Base-by-base conservation (phyloP, 1,140 invertebrate genomes). In the Leptinotarsa undecemlineata region DNA sequence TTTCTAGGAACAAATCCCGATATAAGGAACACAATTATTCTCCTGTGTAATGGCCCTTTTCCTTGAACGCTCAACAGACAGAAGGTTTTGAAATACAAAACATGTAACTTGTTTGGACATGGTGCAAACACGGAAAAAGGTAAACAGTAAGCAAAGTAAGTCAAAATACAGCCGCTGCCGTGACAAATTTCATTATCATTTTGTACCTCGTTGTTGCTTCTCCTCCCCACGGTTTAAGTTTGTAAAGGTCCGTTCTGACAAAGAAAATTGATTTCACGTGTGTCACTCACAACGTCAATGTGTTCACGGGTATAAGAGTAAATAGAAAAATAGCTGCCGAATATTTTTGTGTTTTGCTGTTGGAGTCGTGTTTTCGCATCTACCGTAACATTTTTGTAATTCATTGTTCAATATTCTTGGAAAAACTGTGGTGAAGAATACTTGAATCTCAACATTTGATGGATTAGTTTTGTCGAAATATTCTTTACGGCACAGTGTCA, bases 101-200 rank as follows among this genome's bases (percentile, higher is more conserved):
- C 51, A 57, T 57, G n/a, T 57, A 57, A 57, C 17, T 57, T 57
- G 51, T 57, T 57, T 57, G 51, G 51, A 57, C 51, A 57, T 57
- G 51, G 51, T 57, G 51, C 51, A 57, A 57, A 57, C 51, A 57
- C 51, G 15, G 51, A 19, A 19, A 15, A 57, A 57, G 51, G 51
- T 57, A 57, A 57, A 57, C 51, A 57, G 51, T 57, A 19, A 57
- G 51, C 51, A 57, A 57, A 57, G 51, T 57, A 57, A 57, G 51
- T 57, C 51, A 57, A 57, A 57, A 57, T 57, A 57, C n/a, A 57
- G 4, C 51, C 17, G 51, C 15, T 57, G 15, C 51, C n/a, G 51
- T 57, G 51, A 57, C 51, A 19, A 57, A 57, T 57, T 57, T 57
- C 51, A 57, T 57, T 57, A 57, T 57, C 51, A 57, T n/a, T 57